phyloP scores from a whole-genome alignment of 2,888 invertebrate species.

The Kryphioiulus occultus region DNA sequence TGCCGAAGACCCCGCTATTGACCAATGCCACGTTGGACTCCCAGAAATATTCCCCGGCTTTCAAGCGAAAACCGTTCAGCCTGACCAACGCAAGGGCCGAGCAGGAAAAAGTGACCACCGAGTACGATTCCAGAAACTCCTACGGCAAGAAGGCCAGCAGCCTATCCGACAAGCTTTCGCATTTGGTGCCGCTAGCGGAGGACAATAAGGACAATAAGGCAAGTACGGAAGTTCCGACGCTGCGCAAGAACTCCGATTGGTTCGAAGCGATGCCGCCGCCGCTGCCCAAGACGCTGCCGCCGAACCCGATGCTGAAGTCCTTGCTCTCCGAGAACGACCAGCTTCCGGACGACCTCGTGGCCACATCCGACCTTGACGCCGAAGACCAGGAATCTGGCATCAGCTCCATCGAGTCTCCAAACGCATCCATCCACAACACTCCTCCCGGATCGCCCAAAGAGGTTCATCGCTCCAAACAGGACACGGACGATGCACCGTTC shows the following conservation, averaged over 20 bases:
- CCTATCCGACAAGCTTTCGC: neutral
- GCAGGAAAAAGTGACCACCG: neutral
- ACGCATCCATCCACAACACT: constrained; percentile 77
- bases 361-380: constrained; percentile 61
- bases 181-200: neutral
- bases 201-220: neutral
- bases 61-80: constrained; percentile 77
- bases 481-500: constrained; percentile 42
- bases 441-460: constrained; percentile 71
- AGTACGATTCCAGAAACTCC: constrained; percentile 51
- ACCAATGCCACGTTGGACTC: constrained; percentile 60
- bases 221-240: neutral
- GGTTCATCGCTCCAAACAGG: neutral
- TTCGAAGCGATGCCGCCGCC: constrained; percentile 55
- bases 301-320: constrained; percentile 53
- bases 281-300: constrained; percentile 58
- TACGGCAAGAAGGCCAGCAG: neutral
- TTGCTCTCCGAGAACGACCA: constrained; percentile 44
- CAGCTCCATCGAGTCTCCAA: constrained; percentile 78
- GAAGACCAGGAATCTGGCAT: constrained; percentile 85
- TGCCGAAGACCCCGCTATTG: constrained; percentile 56
- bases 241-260: neutral
- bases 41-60: constrained; percentile 83
- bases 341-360: constrained; percentile 16
- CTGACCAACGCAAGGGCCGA: constrained; percentile 66